Conservation (phyloP, 2,888 invertebrate genomes). For the Syrista parreyssii region DNA sequence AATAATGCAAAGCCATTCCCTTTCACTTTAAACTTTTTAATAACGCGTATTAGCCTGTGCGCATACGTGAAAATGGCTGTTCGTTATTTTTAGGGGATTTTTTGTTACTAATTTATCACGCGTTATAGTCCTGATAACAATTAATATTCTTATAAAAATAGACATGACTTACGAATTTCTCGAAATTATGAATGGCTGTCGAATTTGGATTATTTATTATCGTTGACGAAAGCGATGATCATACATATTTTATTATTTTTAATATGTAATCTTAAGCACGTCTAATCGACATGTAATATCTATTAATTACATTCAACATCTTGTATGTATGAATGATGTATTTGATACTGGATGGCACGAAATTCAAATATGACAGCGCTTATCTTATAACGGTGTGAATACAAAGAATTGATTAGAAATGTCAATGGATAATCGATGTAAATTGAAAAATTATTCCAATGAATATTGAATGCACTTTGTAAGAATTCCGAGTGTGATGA, state of each 20-base stretch:
- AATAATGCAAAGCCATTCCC: background rate
- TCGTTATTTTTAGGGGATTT: too few species aligned
- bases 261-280: background rate
- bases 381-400: background rate
- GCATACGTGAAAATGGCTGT: too few species aligned
- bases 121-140: background rate
- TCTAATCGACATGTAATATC: background rate
- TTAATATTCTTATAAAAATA: background rate
- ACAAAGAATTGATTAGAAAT: background rate
- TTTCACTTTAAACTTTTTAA: background rate
- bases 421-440: background rate
- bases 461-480: background rate
- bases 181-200: background rate
- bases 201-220: background rate
- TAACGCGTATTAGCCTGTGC: background rate
- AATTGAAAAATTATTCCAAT: background rate
- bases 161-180: background rate
- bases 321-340: too few species aligned
- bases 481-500: background rate
- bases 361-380: background rate
- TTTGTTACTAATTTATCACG: background rate
- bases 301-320: too few species aligned
- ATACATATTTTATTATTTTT: background rate
- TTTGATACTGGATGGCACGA: too few species aligned
- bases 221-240: background rate